Conservation (phyloP, 2,888 invertebrate genomes). For the Heterodera filipjevi region DNA sequence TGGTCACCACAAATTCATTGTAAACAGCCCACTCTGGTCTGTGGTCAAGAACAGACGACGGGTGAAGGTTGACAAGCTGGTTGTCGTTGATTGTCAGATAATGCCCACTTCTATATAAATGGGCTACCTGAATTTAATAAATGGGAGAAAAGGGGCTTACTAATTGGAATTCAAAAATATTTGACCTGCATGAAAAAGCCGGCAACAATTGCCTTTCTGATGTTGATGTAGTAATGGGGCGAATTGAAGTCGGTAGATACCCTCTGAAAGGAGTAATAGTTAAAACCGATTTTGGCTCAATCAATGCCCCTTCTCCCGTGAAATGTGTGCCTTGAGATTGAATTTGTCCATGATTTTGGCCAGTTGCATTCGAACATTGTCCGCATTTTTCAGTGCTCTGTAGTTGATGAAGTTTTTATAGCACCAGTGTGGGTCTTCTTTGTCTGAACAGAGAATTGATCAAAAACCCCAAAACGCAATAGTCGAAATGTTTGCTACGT, state of each 20-base stretch:
- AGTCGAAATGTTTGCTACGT: slow-evolving; percentile 80
- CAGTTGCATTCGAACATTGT: slow-evolving; percentile 94
- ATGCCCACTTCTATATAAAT: slow-evolving; percentile 93
- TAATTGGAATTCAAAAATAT: too few relatives aligned
- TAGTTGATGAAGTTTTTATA: slow-evolving; percentile 99
- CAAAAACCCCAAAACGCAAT: too few relatives aligned
- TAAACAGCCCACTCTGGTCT: slow-evolving; percentile 99
- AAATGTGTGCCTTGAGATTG: slow-evolving; percentile 42
- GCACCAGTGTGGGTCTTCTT: slow-evolving; percentile 98
- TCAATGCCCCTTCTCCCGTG: background rate
- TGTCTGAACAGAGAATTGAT: slow-evolving; percentile 72
- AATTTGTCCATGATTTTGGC: slow-evolving; percentile 89
- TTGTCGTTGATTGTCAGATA: slow-evolving; percentile 97
- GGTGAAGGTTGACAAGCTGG: slow-evolving; percentile 97
- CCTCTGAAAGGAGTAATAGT: slow-evolving; percentile 27
- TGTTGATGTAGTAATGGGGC: slow-evolving; percentile 95
- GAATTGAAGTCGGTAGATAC: slow-evolving; percentile 96
- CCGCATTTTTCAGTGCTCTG: slow-evolving; percentile 94
- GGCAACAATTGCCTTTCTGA: slow-evolving; percentile 93
- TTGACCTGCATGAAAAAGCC: slow-evolving; percentile 98
- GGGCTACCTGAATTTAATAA: slow-evolving; percentile 75
- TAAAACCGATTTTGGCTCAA: background rate
- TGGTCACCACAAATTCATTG: slow-evolving; percentile 98
- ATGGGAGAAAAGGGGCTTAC: too few relatives aligned
- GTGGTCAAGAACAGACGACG: slow-evolving; percentile 96